These are phyloP conservation scores for Nannoperca australis DNA, from an alignment of 2,797 vertebrate species.

Conservation along the genomic window DNA sequence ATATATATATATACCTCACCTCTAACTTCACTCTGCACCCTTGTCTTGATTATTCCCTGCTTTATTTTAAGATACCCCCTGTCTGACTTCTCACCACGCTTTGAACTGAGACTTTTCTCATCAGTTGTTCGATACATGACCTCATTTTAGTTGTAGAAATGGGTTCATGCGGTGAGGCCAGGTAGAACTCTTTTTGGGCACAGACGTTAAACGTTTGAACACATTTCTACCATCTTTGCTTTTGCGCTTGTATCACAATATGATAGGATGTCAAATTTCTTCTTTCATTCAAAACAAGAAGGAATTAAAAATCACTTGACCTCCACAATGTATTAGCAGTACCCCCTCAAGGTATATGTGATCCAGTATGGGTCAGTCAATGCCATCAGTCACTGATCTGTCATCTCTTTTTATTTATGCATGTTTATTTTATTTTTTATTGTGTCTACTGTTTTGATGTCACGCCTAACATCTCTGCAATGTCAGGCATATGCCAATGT, in stretches of 20 bases:
- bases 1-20: slow-evolving; percentile 10
- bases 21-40: slow-evolving; percentile 41
- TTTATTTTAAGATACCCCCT: slow-evolving; percentile 12
- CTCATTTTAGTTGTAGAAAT: background rate
- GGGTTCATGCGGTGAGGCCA: background rate
- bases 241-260: background rate
- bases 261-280: background rate
- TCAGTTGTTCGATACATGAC: background rate
- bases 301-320: background rate
- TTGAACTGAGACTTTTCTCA: slow-evolving; percentile 18
- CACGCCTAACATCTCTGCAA: slow-evolving; percentile 75
- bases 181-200: background rate
- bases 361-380: slow-evolving; percentile 22
- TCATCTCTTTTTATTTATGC: slow-evolving; percentile 68
- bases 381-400: slow-evolving; percentile 36
- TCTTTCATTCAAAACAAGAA: slow-evolving; percentile 8
- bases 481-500: slow-evolving; percentile 61
- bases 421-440: slow-evolving; percentile 61
- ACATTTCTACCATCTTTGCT: background rate
- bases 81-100: slow-evolving; percentile 15
- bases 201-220: background rate
- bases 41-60: slow-evolving; percentile 30
- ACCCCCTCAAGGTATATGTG: background rate
- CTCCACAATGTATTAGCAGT: background rate
- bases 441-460: slow-evolving; percentile 50